A percentile compares a stretch with the other conserved stretches of the same genome.
Evolutionary conservation across 2,888 invertebrate species (phyloP).

Genomic region (Apamea crenata): DNA sequence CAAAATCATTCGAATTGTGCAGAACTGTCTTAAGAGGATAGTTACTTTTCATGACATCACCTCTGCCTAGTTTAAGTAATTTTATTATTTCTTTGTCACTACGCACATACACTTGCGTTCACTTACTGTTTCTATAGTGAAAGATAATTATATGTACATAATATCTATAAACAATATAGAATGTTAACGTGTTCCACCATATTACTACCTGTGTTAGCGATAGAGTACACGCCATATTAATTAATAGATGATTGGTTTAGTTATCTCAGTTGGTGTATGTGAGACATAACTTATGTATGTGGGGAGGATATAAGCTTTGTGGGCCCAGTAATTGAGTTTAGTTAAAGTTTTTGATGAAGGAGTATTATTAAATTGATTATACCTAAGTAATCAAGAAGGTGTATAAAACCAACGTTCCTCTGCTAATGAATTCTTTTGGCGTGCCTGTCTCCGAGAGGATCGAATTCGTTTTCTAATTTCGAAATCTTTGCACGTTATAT

Average conservation of each 20-base stretch:
- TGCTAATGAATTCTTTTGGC: constrained; percentile 47
- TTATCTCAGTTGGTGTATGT: constrained; percentile 67
- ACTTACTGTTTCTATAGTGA: constrained; percentile 4
- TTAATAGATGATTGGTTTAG: constrained; percentile 80
- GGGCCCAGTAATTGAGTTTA: constrained; percentile 50
- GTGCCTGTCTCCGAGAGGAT: neutral
- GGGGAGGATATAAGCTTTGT: constrained; percentile 38
- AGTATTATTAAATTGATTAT: constrained; percentile 48
- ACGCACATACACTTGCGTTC: neutral
- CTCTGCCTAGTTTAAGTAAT: neutral
- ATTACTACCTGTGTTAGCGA: constrained; percentile 57
- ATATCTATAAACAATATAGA: constrained; percentile 15
- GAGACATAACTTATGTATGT: constrained; percentile 52
- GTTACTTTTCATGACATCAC: neutral
- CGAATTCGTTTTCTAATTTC: constrained; percentile 15
- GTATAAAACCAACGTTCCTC: neutral
- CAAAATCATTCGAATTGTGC: too few species aligned
- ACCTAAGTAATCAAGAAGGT: constrained; percentile 27
- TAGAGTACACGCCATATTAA: constrained; percentile 73
- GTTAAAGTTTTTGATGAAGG: constrained; percentile 56
- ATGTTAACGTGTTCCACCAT: constrained; percentile 52
- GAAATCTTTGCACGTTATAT: constrained; percentile 41
- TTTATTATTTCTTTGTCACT: too few species aligned
- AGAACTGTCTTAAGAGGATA: neutral
- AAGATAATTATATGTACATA: constrained; percentile 20